phyloP scores from a whole-genome alignment of 1,140 invertebrate genomes.

The Drosophila grimshawi region DNA sequence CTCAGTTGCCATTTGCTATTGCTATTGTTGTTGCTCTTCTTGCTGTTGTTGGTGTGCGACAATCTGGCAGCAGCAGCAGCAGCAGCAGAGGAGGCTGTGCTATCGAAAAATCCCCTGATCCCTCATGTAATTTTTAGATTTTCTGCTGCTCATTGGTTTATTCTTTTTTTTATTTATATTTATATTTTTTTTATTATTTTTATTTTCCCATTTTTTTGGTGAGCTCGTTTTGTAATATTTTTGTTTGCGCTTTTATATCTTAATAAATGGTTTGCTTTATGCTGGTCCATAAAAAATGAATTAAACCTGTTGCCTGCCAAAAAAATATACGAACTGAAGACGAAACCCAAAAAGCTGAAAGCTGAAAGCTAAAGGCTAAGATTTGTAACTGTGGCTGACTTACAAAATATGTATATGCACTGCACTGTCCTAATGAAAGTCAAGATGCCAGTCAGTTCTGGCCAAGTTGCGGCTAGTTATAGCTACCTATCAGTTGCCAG shows the following conservation, averaged over 20 bases:
- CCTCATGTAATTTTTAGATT: constrained; percentile 84
- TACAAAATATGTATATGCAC: constrained; percentile 41
- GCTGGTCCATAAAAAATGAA: constrained; percentile 59
- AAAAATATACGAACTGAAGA: constrained; percentile 41
- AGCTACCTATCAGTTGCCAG: constrained; percentile 76
- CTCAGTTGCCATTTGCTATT: constrained; percentile 25
- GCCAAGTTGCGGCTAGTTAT: constrained; percentile 60
- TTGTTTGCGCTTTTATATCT: constrained; percentile 34
- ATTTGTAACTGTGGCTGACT: constrained; percentile 45
- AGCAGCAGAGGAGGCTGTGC: constrained; percentile 46
- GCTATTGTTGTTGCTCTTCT: constrained; percentile 23
- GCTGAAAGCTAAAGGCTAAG: constrained; percentile 12
- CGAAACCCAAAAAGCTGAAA: constrained; percentile 5
- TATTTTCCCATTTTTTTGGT: neutral
- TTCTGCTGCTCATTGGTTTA: constrained; percentile 66
- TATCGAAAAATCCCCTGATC: constrained; percentile 77
- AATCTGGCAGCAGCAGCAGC: constrained; percentile 29
- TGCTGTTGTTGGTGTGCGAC: constrained; percentile 60
- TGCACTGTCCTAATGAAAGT: constrained; percentile 64
- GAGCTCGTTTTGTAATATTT: neutral
- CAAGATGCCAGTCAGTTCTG: constrained; percentile 64
- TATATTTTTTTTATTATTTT: neutral
- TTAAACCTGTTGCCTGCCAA: constrained; percentile 72
- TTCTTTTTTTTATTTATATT: constrained; percentile 2
- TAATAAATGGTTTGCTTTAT: constrained; percentile 51